These are phyloP conservation scores for Sanderia malayensis DNA, from an alignment of 30 jellyfish, hydroid and myxozoan species.

Conservation along the genomic window DNA sequence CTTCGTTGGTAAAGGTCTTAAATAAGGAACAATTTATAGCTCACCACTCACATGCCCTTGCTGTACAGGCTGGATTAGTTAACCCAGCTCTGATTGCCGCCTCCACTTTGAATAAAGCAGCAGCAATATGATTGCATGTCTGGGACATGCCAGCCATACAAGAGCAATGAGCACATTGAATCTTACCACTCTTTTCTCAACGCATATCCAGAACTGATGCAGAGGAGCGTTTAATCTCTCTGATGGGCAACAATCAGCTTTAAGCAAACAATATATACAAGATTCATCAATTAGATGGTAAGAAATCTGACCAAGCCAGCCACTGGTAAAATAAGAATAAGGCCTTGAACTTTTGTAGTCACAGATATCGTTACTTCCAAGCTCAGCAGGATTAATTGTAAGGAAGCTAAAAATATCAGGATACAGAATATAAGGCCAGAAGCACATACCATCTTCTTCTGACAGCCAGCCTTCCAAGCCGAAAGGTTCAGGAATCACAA, in stretches of 20 bases:
- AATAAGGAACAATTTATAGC: too few species aligned
- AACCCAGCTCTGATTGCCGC: constrained; percentile 39
- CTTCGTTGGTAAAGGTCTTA: too few species aligned
- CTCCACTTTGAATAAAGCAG: constrained; percentile 24
- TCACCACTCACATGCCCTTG: constrained; percentile 13
- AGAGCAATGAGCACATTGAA: constrained; percentile 44
- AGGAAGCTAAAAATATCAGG: not conserved
- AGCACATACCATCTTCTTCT: constrained; percentile 11
- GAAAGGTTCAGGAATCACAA: constrained; percentile 19
- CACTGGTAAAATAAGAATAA: constrained; percentile 33
- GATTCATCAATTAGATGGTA: constrained; percentile 13
- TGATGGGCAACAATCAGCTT: constrained; percentile 25
- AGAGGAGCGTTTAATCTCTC: constrained; percentile 19
- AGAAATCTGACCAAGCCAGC: constrained; percentile 38
- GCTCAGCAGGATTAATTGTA: not conserved
- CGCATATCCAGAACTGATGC: constrained; percentile 43
- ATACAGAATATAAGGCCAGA: constrained; percentile 9
- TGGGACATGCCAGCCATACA: constrained; percentile 52
- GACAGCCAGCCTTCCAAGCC: constrained; percentile 1
- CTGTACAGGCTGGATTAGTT: constrained; percentile 28
- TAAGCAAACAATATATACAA: constrained; percentile 24
- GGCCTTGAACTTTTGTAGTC: constrained; percentile 43
- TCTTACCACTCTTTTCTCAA: constrained; percentile 24
- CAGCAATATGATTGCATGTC: constrained; percentile 49
- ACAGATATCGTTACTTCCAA: not conserved